Conservation (phyloP, 2,113 vertebrate species). For the Physeter macrocephalus region DNA sequence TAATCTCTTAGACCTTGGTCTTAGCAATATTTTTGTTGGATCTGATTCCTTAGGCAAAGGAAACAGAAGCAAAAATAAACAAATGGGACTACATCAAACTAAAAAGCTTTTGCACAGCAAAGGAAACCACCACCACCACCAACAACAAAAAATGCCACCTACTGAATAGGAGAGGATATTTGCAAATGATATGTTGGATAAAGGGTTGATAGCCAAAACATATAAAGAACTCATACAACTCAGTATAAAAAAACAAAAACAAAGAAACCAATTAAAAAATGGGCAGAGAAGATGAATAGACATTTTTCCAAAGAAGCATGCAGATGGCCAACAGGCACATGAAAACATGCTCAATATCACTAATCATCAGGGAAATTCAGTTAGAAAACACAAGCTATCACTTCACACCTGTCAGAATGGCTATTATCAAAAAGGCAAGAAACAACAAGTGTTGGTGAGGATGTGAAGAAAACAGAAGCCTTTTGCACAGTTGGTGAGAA, state of each 20-base stretch:
- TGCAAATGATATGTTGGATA: not conserved
- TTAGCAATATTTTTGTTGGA: too few relatives aligned
- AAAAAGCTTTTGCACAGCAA: too few relatives aligned
- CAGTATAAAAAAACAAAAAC: not conserved
- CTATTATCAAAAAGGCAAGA: not conserved
- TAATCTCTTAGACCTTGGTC: too few relatives aligned
- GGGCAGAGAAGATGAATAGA: not conserved
- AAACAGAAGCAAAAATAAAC: too few relatives aligned
- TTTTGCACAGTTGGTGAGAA: not conserved
- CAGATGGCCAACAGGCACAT: not conserved
- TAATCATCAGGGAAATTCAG: not conserved
- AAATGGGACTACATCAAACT: too few relatives aligned
- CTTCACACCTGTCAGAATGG: not conserved
- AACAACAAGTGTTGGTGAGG: not conserved
- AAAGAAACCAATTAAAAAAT: not conserved
- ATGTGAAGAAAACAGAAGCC: not conserved
- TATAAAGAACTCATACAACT: not conserved
- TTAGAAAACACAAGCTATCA: not conserved
- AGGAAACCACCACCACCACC: too few relatives aligned
- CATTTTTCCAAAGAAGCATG: not conserved
- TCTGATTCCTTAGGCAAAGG: too few relatives aligned
- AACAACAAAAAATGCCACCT: not conserved
- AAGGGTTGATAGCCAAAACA: not conserved
- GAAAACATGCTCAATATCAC: not conserved
- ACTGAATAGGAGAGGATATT: not conserved